Evolutionary conservation across 2,888 invertebrate species (phyloP), one percentile per base, ranked within the genome.

Genomic region (Thymelicus lineola): DNA sequence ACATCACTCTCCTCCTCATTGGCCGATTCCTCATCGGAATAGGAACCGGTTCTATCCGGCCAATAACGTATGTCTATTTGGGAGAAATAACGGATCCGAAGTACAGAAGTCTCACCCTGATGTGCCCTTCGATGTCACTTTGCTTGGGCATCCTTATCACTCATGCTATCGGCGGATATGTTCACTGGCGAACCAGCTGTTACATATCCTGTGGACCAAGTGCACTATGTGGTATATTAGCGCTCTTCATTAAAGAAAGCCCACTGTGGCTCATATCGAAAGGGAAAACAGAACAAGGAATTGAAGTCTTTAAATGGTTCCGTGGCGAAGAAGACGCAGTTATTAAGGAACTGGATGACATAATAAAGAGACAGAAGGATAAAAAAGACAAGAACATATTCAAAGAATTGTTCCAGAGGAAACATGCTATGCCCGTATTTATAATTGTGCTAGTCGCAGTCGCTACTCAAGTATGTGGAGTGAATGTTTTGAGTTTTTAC

Each of bases 261-360:
- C 88, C 88, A 0, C 60, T 87, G 6, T 88, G 88, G 88, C 71
- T 88, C 36, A 77, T 88, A 35, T 74, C 80, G 2, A 86, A 86
- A 75, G 86, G 84, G 0, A 83, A 75, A 70, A 75, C 70, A 0
- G 77, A 83, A 3, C 77, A 81, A 73, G 88, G 87, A 0, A 75
- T 78, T 7, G 71, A 79, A 38, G 73, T 80, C 1, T 88, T 81
- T 48, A 80, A 74, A 74, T 73, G 75, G 75, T 87, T 85, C 55
- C 81, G 88, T 71, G 87, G 87, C 0, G 77, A 75, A 6, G 78
- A 75, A 4, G 81, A 82, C 0, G 71, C 57, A 3, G 78, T 87
- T 1, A 76, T 79, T 12, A 80, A 75, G 20, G 88, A 88, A 75
- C 71, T 88, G 1, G 72, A 79, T 42, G 57, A 71, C n/a, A 73